Evolutionary conservation across 1,140 invertebrate genomes (phyloP), one percentile per base, ranked within the genome.

Genomic region (Ceratitis capitata): DNA sequence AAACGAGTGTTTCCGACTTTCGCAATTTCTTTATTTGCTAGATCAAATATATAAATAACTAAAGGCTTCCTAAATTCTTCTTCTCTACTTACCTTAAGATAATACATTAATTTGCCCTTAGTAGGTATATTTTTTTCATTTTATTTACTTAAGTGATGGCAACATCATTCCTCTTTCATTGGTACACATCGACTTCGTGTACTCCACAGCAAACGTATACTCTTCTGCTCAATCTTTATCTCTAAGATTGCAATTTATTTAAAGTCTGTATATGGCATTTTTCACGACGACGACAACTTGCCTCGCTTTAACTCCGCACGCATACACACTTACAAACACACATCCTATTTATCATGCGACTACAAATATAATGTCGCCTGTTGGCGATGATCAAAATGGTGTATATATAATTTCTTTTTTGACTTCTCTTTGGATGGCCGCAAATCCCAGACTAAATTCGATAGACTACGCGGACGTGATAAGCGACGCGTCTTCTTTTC

Each of bases 371-470:
- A 86, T 86, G 91, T 92, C 87, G 90, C 91, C 89, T 92, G 91
- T 83, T 92, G 91, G 83, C 89, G 89, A 88, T 92, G 91, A 88
- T 92, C 91, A 39, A 91, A 92, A 83, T 92, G 91, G 86, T 92
- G 91, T 56, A 92, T 90, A 85, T 92, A 92, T 84, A 92, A 88
- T 86, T 94, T 94, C 87, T 93, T 93, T 92, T 94, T 94, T 86
- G 92, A 91, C 87, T 93, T 94, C 90, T 92, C 90, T 92, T 94
- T 94, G 88, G 93, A 92, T 88, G 93, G 94, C 87, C 95, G 93
- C 85, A 96, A 91, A 90, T 96, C 96, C 96, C 96, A 97, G 58
- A 97, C 96, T 86, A 98, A 93, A 93, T 97, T 97, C 56, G 96
- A 97, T 88, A 97, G 93, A 85, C 96, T 97, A 87, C 96, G 94